phyloP scores from a whole-genome alignment of 2,888 invertebrate genomes.

The Cephalotes varians region DNA sequence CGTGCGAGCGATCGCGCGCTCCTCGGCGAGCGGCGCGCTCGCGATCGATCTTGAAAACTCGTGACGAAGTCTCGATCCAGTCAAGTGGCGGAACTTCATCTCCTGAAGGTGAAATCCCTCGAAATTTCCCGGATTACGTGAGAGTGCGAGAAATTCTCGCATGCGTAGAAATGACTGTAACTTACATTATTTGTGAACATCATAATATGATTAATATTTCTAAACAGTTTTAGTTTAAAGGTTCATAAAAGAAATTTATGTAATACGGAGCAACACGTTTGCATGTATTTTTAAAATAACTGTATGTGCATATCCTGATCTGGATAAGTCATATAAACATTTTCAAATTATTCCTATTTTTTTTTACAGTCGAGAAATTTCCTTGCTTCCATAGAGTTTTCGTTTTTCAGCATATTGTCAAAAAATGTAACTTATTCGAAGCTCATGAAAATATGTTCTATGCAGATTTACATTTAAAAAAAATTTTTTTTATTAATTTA shows the following conservation, averaged over 20 bases:
- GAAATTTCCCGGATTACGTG: conserved; percentile 43
- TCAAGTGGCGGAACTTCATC: conserved; percentile 28
- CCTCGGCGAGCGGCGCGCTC: conserved; percentile 34
- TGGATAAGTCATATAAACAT: not conserved
- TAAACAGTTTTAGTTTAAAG: not conserved
- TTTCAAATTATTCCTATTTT: no score
- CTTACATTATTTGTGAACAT: not conserved
- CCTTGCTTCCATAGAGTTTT: not conserved
- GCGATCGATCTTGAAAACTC: conserved; percentile 56
- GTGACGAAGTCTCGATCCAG: conserved; percentile 43
- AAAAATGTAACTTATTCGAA: not conserved
- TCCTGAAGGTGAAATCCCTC: not conserved
- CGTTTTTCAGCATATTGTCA: not conserved
- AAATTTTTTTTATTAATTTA: not conserved
- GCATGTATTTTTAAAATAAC: not conserved
- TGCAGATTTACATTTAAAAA: not conserved
- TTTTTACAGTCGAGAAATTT: no score
- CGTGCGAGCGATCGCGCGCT: conserved; percentile 33
- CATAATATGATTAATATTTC: not conserved
- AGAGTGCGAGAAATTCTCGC: conserved; percentile 10
- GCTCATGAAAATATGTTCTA: not conserved
- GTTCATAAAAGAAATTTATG: not conserved
- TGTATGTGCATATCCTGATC: not conserved
- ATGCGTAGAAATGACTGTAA: conserved; percentile 3
- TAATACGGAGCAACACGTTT: not conserved